phyloP scores from a whole-genome alignment of 2,113 vertebrate genomes.

The Murina feae region DNA sequence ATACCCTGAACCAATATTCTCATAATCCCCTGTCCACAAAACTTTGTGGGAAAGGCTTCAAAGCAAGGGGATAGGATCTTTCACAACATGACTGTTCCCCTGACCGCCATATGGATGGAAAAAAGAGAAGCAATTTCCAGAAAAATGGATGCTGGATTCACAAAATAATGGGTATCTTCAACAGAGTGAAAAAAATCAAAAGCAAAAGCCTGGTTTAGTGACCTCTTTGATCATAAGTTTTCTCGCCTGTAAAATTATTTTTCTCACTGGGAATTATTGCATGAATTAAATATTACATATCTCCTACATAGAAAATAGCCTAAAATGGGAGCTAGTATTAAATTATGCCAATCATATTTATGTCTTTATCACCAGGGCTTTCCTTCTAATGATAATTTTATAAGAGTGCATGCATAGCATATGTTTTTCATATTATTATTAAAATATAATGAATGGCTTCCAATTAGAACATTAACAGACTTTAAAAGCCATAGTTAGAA shows the following conservation, averaged over 20 bases:
- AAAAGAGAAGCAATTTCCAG: background rate
- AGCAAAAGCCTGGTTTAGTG: background rate
- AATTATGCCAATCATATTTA: background rate
- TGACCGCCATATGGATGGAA: background rate
- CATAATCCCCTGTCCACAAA: background rate
- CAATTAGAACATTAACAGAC: slow-evolving; percentile 24
- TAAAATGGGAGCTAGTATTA: background rate
- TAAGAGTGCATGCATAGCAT: background rate
- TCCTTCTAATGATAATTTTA: background rate
- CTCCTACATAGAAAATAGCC: background rate
- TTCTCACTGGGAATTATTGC: background rate
- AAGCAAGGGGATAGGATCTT: background rate
- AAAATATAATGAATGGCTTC: slow-evolving; percentile 18
- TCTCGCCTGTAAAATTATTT: background rate
- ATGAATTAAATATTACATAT: background rate
- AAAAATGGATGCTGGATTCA: background rate
- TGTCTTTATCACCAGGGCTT: background rate
- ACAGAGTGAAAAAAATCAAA: background rate
- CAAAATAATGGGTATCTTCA: background rate
- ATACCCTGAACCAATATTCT: background rate
- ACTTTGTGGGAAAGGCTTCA: background rate
- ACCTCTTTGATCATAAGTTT: background rate
- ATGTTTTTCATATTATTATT: slow-evolving; percentile 30
- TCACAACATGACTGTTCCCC: background rate
- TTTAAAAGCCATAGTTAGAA: slow-evolving; percentile 28